phyloP scores from a whole-genome alignment of 1,140 invertebrate genomes.

The Cecropterus lyciades region DNA sequence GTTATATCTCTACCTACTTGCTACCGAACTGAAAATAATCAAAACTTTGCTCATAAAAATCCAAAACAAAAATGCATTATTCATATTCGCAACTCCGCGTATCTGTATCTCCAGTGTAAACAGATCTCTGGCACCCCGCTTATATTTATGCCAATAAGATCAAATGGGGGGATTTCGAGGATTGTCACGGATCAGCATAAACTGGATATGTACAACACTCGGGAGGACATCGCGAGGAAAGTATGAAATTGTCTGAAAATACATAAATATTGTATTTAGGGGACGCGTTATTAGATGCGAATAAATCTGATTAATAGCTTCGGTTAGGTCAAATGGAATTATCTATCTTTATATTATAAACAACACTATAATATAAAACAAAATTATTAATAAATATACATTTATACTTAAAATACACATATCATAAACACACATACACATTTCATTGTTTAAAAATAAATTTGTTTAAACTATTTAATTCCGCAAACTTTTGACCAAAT shows the following conservation, averaged over 20 bases:
- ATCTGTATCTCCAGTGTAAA: constrained; percentile 53
- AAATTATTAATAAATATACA: no score
- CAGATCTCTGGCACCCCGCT: constrained; percentile 45
- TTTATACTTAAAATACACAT: no score
- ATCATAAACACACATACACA: no score
- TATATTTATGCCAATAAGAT: constrained; percentile 47
- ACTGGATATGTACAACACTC: constrained; percentile 57
- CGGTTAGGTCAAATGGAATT: constrained; percentile 18
- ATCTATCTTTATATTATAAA: background rate
- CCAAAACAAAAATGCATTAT: constrained; percentile 84
- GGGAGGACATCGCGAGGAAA: constrained; percentile 68
- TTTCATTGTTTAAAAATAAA: no score
- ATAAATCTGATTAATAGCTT: constrained; percentile 51
- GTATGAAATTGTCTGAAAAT: constrained; percentile 80
- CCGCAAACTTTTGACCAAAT: no score
- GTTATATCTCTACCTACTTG: constrained; percentile 66
- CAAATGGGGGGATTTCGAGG: constrained; percentile 44
- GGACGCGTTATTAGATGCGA: constrained; percentile 56
- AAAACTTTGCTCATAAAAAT: constrained; percentile 84
- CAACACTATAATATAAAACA: background rate
- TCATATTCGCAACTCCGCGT: constrained; percentile 76
- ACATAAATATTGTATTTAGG: constrained; percentile 82
- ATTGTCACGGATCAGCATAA: constrained; percentile 53
- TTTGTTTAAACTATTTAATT: no score
- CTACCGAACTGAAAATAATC: constrained; percentile 81